Base-by-base conservation (phyloP, 2,888 invertebrate genomes). In the Oxyteleia sp. region DNA sequence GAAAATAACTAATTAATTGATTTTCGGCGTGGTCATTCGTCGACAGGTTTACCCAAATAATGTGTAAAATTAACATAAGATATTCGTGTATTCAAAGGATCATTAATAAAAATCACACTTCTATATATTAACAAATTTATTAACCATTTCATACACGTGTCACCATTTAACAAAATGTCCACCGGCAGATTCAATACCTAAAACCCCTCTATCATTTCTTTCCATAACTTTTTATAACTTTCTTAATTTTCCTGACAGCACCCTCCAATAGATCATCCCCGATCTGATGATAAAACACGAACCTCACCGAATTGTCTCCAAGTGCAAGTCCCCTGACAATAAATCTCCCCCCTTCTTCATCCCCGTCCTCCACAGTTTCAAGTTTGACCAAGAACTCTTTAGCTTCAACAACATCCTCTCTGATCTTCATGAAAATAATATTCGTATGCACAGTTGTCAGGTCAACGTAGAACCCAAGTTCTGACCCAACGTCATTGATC, bases 251-350 rank as follows among this genome's bases (percentile, higher is more conserved):
- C 91, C 95, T 95, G 87, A 97, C 95, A 72, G 96, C 95, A 72
- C 95, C 94, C 89, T 95, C 94, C 4, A 96, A 94, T 87, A 96
- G 95, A 84, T 95, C 94, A 86, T 96, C 96, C 0, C 94, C 94
- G 49, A 98, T 95, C 90, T 97, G 96, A 86, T 95, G 95, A 92
- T 97, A 96, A 2, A 96, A 91, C 8, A 97, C 96, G 81, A 97
- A 94, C 55, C 98, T 94, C 0, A 96, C 94, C 18, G 95, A 94
- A 55, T 94, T 94, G 76, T 94, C 93, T 83, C 95, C 95, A 86
- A 96, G 94, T 2, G 95, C 94, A 55, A 95, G 93, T 35, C 95
- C 94, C 89, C 95, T 95, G 1, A 98, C 94, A 76, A 94, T 94
- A 2, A 94, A 93, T 82, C 94, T 93, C 0, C 94, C 94, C n/a